Percentiles rank a stretch among this genome's conserved stretches.
These are phyloP conservation scores for Sebastes oblongus DNA, from an alignment of 2,797 vertebrate species.

Conservation along the genomic window DNA sequence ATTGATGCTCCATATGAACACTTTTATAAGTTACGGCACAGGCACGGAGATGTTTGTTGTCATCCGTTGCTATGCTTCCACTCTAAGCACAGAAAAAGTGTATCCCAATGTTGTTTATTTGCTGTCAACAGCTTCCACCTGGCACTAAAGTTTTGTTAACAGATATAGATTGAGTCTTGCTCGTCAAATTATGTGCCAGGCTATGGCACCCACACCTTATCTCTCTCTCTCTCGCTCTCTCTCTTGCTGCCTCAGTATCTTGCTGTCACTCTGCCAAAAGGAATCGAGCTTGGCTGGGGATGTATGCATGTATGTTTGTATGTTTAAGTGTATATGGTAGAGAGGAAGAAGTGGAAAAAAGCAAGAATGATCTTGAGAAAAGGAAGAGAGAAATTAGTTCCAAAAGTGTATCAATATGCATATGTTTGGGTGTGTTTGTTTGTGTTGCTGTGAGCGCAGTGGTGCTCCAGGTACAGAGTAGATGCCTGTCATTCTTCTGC, in stretches of 20 bases:
- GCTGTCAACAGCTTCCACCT: conserved; percentile 47
- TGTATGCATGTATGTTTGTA: background rate
- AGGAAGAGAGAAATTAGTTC: conserved; percentile 6
- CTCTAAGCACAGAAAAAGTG: conserved; percentile 18
- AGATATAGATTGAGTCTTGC: conserved; percentile 50
- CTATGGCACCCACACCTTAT: background rate
- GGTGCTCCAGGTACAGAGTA: conserved; percentile 55
- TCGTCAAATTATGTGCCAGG: conserved; percentile 35
- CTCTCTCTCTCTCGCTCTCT: background rate
- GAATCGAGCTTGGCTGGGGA: background rate
- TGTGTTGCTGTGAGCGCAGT: conserved; percentile 39
- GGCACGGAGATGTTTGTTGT: conserved; percentile 45
- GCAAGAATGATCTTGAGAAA: background rate
- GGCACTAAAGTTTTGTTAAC: conserved; percentile 43
- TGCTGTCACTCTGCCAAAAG: background rate
- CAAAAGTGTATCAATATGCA: conserved; percentile 36
- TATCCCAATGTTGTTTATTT: conserved; percentile 41
- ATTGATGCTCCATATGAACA: conserved; percentile 45
- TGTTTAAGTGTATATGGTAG: background rate
- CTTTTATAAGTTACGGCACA: conserved; percentile 41
- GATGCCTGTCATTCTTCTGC: conserved; percentile 69
- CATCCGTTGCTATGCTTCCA: conserved; percentile 29
- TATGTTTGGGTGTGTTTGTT: conserved; percentile 50
- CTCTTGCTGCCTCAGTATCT: background rate
- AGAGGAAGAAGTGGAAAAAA: background rate